phyloP scores from a whole-genome alignment of 2,888 invertebrate species.

The Protonemura montana region DNA sequence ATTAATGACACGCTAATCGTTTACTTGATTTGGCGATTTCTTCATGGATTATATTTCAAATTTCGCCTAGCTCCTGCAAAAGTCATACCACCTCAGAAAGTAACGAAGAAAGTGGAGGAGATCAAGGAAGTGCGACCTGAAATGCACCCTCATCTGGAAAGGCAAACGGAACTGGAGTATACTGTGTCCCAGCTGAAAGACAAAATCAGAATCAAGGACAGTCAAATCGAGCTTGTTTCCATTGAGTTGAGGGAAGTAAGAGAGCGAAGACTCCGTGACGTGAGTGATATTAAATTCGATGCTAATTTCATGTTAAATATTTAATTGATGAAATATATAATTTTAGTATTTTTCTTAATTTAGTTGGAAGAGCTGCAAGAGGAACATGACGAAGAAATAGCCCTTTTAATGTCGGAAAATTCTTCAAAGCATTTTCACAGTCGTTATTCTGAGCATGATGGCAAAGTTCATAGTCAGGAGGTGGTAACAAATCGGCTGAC shows the following conservation, averaged over 20 bases:
- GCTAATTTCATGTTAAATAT: background rate
- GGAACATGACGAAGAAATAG: constrained; percentile 60
- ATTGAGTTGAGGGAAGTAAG: constrained; percentile 62
- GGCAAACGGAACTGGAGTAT: background rate
- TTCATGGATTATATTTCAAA: too few species aligned
- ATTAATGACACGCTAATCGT: too few species aligned
- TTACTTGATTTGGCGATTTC: too few species aligned
- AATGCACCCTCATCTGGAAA: background rate
- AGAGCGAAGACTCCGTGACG: constrained; percentile 80
- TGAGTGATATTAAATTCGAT: constrained; percentile 65
- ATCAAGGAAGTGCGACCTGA: background rate
- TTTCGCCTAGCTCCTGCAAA: too few species aligned
- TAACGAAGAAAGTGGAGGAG: background rate
- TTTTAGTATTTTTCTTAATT: background rate
- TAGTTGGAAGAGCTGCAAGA: constrained; percentile 57
- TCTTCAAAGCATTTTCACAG: constrained; percentile 50
- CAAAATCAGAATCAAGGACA: background rate
- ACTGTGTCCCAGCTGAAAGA: background rate
- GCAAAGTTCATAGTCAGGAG: constrained; percentile 73
- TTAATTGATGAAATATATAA: background rate
- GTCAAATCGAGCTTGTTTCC: background rate
- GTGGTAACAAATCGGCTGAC: constrained; percentile 58
- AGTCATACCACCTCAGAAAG: background rate
- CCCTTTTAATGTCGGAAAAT: constrained; percentile 58
- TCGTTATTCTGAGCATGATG: constrained; percentile 58